These are phyloP conservation scores for Prinia subflava DNA, from an alignment of 2,113 vertebrate species.

Conservation along the genomic window DNA sequence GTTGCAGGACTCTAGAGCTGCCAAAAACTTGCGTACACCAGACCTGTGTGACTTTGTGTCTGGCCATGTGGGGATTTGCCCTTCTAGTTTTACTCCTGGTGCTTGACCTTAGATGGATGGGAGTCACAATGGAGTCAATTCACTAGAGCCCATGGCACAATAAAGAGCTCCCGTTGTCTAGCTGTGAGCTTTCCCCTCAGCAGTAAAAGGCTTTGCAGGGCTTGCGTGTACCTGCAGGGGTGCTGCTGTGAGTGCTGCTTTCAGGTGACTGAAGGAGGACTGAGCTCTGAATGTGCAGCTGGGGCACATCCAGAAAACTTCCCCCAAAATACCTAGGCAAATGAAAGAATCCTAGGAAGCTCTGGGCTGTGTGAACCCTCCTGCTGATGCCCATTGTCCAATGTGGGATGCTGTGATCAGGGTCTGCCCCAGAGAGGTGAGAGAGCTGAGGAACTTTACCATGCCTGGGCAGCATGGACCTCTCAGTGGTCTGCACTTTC, in stretches of 20 bases:
- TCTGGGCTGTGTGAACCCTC: neutral
- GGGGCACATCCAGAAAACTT: neutral
- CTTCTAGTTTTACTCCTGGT: neutral
- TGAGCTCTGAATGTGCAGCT: neutral
- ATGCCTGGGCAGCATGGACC: neutral
- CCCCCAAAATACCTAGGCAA: neutral
- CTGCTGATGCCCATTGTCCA: neutral
- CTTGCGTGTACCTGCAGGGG: neutral
- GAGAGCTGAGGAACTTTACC: neutral
- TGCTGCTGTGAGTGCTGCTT: neutral
- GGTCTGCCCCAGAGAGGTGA: neutral
- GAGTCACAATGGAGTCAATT: neutral
- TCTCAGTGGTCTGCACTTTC: neutral
- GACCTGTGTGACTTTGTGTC: neutral
- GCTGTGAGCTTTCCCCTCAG: neutral
- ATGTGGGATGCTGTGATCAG: accelerated
- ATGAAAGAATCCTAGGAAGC: neutral
- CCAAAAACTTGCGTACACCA: neutral
- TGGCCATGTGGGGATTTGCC: neutral
- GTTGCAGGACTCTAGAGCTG: neutral
- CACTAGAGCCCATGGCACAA: neutral
- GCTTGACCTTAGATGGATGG: neutral
- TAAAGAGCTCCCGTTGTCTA: neutral
- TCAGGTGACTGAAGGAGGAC: neutral
- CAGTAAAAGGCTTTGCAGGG: neutral